Evolutionary conservation across 1,140 invertebrate species (phyloP).

Genomic region (Cardiocondyla obscurior): DNA sequence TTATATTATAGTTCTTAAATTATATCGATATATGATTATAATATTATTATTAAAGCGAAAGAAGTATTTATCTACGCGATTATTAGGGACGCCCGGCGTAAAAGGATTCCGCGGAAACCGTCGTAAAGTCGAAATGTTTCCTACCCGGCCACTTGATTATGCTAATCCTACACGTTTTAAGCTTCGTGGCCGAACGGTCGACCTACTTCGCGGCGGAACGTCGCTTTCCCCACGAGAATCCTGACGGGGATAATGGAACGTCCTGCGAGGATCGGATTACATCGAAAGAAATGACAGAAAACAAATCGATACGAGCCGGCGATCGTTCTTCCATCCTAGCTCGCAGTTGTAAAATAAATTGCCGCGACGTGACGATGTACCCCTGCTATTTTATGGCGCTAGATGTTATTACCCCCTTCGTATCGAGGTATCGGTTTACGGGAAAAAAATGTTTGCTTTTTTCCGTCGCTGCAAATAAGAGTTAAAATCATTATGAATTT

Average conservation of each 20-base stretch:
- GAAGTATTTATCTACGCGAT: not conserved
- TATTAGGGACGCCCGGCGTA: not conserved
- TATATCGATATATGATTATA: no score
- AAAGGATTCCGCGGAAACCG: not conserved
- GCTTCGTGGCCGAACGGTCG: slow-evolving; percentile 58
- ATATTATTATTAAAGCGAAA: not conserved
- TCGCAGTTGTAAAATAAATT: slow-evolving; percentile 24
- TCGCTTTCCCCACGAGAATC: slow-evolving; percentile 61
- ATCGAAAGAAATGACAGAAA: slow-evolving; percentile 63
- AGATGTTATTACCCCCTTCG: not conserved
- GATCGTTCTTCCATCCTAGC: not conserved
- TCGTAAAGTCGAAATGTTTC: slow-evolving; percentile 63
- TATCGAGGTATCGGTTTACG: not conserved
- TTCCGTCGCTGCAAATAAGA: not conserved
- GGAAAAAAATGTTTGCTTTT: not conserved
- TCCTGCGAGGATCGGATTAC: slow-evolving; percentile 62
- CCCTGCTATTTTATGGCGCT: not conserved
- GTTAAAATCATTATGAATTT: slow-evolving; percentile 7
- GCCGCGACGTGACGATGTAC: not conserved
- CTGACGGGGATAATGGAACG: slow-evolving; percentile 68
- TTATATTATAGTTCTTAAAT: no score
- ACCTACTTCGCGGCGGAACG: slow-evolving; percentile 62
- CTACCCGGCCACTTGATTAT: slow-evolving; percentile 62
- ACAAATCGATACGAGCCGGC: slow-evolving; percentile 36
- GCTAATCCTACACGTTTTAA: slow-evolving; percentile 71